Evolutionary conservation across 2,797 vertebrate genomes (phyloP), one percentile per base, ranked within the genome.

Genomic region (Lepidocolaptes lacrymiger): DNA sequence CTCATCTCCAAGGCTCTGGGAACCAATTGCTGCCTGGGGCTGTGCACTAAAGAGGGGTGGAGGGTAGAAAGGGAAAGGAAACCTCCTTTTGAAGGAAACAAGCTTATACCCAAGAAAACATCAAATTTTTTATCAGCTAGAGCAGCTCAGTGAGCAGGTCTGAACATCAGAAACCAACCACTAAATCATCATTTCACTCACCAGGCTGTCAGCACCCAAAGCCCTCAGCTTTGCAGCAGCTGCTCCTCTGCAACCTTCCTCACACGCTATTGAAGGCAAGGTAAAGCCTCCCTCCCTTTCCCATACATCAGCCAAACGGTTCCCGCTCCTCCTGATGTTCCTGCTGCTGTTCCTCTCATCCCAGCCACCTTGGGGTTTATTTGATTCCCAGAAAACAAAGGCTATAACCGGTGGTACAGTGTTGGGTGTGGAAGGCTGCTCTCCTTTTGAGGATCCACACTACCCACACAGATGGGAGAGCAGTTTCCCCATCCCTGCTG

Each of bases 241-340:
- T 62, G n/a, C 49, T 56, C 26, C 62, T 28, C 36, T 26, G 36
- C 17, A 78, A 14, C 55, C 4, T 5, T 41, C 52, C 43, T 52
- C 20, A 2, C 0, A 0, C 6, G 6, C 41, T 24, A 7, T 1
- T 1, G 0, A 78, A 52, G n/a, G 71, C 17, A 27, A 71, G 1
- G 12, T 5, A 44, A 58, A 55, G 10, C 10, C 34, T 37, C 23
- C 10, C 34, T 52, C 30, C 32, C 8, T 28, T 62, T 14, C 69
- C 58, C 3, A 2, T 3, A 27, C 26, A 12, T 36, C 71, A 37
- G 43, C 9, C 28, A 51, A 61, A 62, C 0, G 0, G 17, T 26
- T 52, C 67, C 63, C 22, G 34, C 19, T 37, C 46, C 59, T 79
- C 44, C 37, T 55, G 22, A 1, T 7, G 8, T 17, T 71, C 36